Conservation (phyloP, 23 tunicate species). For the Aplidium turbinatum region DNA sequence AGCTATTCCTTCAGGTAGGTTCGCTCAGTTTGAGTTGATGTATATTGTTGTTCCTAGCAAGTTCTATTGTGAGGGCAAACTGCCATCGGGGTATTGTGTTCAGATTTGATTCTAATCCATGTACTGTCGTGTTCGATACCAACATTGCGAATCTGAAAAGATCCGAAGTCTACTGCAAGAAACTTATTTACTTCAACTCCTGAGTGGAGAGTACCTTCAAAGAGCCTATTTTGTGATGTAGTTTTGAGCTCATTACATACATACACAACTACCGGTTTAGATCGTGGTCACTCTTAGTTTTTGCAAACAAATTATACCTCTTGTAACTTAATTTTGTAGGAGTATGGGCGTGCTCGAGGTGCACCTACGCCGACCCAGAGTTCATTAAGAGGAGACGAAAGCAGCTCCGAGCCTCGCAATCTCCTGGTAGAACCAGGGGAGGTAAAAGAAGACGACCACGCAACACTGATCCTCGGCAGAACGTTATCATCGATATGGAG, state of each 20-base stretch:
- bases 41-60: not conserved
- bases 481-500: slow-evolving; percentile 17
- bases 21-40: not conserved
- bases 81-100: no score
- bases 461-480: not conserved
- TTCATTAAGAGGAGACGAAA: slow-evolving; percentile 62
- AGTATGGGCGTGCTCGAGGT: slow-evolving; percentile 88
- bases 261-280: not conserved
- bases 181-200: no score
- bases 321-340: slow-evolving; percentile 28
- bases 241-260: no score
- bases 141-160: no score
- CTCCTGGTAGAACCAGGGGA: slow-evolving; percentile 37
- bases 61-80: no score
- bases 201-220: no score
- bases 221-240: no score
- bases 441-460: slow-evolving; percentile 39
- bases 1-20: slow-evolving; percentile 82
- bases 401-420: slow-evolving; percentile 24
- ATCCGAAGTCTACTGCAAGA: no score
- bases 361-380: slow-evolving; percentile 82
- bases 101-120: no score
- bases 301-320: not conserved
- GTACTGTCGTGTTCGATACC: no score
- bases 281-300: not conserved